Evolutionary conservation across 1,140 invertebrate species (phyloP), one percentile per base, ranked within the genome.

Genomic region (Camponotus pennsylvanicus): DNA sequence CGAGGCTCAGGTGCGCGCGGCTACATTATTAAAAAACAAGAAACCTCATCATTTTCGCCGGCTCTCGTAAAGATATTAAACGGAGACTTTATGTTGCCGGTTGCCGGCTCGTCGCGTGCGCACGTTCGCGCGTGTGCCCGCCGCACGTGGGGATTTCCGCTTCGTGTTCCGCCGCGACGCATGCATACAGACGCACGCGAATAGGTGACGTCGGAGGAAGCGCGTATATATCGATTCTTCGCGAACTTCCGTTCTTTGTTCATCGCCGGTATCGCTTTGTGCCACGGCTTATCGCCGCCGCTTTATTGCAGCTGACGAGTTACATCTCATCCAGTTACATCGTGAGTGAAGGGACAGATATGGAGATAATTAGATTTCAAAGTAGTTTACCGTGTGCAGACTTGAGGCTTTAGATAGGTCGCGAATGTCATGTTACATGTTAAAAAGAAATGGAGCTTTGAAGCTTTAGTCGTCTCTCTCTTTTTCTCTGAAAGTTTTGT

Each of bases 1-100:
- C 93, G 93, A 93, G 93, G 92, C 91, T 94, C 93, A 94, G 93
- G 93, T 94, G 94, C 86, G 86, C 92, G 86, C 86, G 90, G 91
- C 91, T 93, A 93, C 92, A 94, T 94, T 94, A 94, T 94, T 94
- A 94, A 94, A 90, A 94, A 94, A 94, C 94, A 93, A 92, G 91
- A 93, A 94, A 94, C 92, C 93, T 93, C 94, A 94, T 95, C 93
- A 94, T 94, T 95, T 94, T 95, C 90, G 85, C 85, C 89, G 89
- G 83, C 73, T 86, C 92, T 92, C 93, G 91, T 94, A 93, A 93
- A 94, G 92, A 94, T 95, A 94, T 95, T 94, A 94, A 94, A 94
- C 92, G 92, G 93, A 93, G 93, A 94, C 93, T 93, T 95, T 95
- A 94, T 93, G 92, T 93, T 92, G 92, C 91, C 89, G 84, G 86